Percentiles rank a stretch among this genome's conserved stretches.
Conservation (phyloP, 2,113 vertebrate species). For the Heptranchias perlo region DNA sequence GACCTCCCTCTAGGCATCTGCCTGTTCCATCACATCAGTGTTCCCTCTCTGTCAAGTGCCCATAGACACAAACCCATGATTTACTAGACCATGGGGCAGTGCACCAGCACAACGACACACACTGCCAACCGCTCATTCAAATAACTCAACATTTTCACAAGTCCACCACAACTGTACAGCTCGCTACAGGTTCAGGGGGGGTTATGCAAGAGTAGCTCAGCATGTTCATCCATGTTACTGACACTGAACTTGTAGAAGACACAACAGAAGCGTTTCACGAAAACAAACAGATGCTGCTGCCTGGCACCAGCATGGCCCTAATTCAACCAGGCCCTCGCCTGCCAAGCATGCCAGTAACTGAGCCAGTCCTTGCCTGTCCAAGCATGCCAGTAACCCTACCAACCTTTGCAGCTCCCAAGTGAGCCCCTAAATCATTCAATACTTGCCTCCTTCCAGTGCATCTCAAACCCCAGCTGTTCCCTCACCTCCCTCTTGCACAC, state of each 20-base stretch:
- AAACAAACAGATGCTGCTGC: background rate
- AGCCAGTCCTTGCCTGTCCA: background rate
- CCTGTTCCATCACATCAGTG: background rate
- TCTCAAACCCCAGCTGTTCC: background rate
- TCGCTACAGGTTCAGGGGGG: background rate
- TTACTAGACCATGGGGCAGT: background rate
- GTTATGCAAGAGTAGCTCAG: background rate
- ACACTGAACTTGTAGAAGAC: background rate
- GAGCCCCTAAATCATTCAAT: background rate
- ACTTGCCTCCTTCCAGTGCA: background rate
- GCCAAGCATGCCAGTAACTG: background rate
- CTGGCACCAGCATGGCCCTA: background rate
- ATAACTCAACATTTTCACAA: background rate
- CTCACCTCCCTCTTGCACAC: background rate
- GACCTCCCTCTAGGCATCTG: background rate
- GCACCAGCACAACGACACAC: background rate
- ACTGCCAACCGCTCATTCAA: background rate
- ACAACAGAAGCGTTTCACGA: background rate
- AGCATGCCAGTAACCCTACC: background rate
- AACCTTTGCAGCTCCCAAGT: background rate
- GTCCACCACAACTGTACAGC: background rate
- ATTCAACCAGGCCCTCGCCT: too few relatives aligned
- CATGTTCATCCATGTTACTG: background rate
- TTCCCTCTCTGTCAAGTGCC: background rate
- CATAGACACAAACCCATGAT: background rate